Base-by-base conservation (phyloP, 2,888 invertebrate genomes). In the Calliopum simillimum region DNA sequence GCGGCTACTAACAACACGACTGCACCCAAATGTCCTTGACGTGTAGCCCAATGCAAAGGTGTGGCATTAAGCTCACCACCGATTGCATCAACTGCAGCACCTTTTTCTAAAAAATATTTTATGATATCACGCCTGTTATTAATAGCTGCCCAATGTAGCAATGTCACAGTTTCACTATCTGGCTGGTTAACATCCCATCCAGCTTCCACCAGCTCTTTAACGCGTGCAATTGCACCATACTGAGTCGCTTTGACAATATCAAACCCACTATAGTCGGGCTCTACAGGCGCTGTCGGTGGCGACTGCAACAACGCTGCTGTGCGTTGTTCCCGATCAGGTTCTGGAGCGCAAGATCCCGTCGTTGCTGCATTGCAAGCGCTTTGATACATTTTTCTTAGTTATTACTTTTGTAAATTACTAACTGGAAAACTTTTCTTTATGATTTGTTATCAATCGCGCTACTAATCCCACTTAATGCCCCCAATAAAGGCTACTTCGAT, bases 101-200 rank as follows among this genome's bases (percentile, higher is more conserved):
- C 97, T 82, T 94, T 94, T 71, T 92, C 91, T 76, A 98, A 89
- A 80, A 94, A 93, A 87, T 93, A 97, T 80, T 92, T 91, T 70
- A 98, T 95, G 78, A 99, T 94, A 79, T 98, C 97, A 76, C 92
- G 90, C 69, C 98, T 90, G 88, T 99, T 99, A 87, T 99, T 99
- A 82, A 99, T 99, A 19, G 99, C 94, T 47, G 99, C 99, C 99
- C 99, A 99, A 86, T 99, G 99, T n/a, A 99, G 88, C 64, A 99
- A 87, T 2, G 98, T 97, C 68, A 99, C 98, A 62, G 97, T 97
- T 86, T 99, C 99, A 76, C 90, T 89, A 86, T 99, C 99, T 58
- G 96, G 93, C 82, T 94, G 92, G 86, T 98, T 98, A 14, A 98
- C 96, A 88, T 98, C 95, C 87, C 93, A 94, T 2, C 98, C 98